Base-by-base conservation (phyloP, 2,797 vertebrate genomes). In the Denticeps clupeoides region DNA sequence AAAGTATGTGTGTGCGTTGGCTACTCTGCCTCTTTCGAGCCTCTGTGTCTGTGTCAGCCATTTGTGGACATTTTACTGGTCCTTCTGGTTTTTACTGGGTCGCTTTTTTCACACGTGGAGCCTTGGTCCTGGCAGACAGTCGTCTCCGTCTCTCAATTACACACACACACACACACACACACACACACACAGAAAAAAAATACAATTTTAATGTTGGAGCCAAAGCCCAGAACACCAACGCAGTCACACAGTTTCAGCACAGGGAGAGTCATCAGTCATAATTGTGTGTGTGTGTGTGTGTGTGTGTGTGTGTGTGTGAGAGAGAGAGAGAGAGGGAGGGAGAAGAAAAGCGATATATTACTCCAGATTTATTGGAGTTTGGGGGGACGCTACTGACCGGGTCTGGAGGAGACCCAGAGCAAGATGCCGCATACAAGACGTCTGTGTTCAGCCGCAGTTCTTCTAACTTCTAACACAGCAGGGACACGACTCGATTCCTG, bases 311-410 rank as follows among this genome's bases (percentile, higher is more conserved):
- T 4, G 11, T 3, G 29, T 10, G 10, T n/a, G 25, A 45, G 26
- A 22, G 23, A 33, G 23, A 35, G 12, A 21, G 9, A 15, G 43
- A 32, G 10, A 13, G 25, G 41, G 32, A 42, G 24, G 49, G 37
- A 35, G 27, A 40, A 22, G 45, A 48, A 44, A 29, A 9, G 33
- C 51, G 44, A 52, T 69, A 66, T 74, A 65, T 59, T n/a, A 59
- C 75, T 71, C 73, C 70, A 73, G 72, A 83, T 82, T 77, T 81
- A 79, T 68, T 47, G 62, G 44, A 48, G 68, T 55, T 56, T 66
- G 68, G 67, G 70, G 62, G 60, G 68, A 60, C 25, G 41, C 45
- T 70, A 62, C 68, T 72, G 71, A 67, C 70, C 7, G 45, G 51
- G 53, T 65, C 65, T 65, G 52, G 57, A 59, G 51, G 65, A 62